A percentile compares a stretch with the other conserved stretches of the same genome.
phyloP scores from a whole-genome alignment of 2,113 vertebrate genomes.

The Motacilla tschutschensis region DNA sequence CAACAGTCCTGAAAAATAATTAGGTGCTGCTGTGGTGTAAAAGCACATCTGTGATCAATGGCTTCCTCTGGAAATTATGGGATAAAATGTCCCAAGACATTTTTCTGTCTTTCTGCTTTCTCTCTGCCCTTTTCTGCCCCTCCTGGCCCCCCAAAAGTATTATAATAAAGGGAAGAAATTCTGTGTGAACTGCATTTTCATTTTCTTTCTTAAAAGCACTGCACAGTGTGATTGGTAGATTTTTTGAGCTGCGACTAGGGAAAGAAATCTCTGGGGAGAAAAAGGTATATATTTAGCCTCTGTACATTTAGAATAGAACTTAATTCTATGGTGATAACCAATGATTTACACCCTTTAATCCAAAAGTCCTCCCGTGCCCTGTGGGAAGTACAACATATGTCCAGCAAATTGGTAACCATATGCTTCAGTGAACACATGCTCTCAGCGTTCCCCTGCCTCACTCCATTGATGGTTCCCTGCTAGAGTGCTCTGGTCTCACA shows the following conservation, averaged over 20 bases:
- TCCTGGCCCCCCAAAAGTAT: background rate
- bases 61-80: conserved; percentile 20
- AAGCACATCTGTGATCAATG: conserved; percentile 39
- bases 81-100: background rate
- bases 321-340: conserved; percentile 60
- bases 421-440: background rate
- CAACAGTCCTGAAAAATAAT: conserved; percentile 41
- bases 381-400: conserved; percentile 42
- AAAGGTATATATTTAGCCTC: conserved; percentile 54
- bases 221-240: background rate
- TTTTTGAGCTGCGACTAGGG: background rate
- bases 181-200: conserved; percentile 9
- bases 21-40: conserved; percentile 35
- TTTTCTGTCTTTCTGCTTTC: background rate
- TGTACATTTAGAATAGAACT: conserved; percentile 41
- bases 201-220: conserved; percentile 30
- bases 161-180: background rate
- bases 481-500: background rate
- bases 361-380: conserved; percentile 44
- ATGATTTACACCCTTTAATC: conserved; percentile 57
- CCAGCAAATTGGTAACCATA: conserved; percentile 62
- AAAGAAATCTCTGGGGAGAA: conserved; percentile 32
- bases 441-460: background rate
- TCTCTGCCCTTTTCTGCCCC: background rate
- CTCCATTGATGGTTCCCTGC: background rate